Evolutionary conservation across 2,888 invertebrate species (phyloP).

Genomic region (Achlya flavicornis): DNA sequence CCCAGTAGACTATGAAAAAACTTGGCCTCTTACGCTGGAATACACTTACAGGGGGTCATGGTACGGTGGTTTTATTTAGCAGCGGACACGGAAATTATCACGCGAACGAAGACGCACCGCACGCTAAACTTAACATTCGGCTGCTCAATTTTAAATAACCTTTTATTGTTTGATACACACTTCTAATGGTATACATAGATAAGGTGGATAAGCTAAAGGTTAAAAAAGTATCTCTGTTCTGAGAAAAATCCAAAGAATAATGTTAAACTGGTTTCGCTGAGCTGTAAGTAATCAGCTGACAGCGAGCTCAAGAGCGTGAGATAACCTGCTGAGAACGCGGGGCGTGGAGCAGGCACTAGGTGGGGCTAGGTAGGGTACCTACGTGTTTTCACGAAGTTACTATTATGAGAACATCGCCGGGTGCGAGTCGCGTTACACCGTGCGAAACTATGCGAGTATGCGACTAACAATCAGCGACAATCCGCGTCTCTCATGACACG

Average conservation of each 20-base stretch:
- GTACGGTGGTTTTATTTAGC: background rate
- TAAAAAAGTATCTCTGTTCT: background rate
- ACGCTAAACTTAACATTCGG: background rate
- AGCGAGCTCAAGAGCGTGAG: conserved; percentile 57
- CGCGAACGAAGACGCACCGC: background rate
- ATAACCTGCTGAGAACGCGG: conserved; percentile 40
- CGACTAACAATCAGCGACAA: conserved; percentile 39
- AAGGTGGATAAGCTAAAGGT: background rate
- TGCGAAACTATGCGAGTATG: conserved; percentile 74
- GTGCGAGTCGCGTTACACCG: conserved; percentile 64
- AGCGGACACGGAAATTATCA: background rate
- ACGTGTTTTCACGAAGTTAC: conserved; percentile 34
- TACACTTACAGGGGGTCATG: background rate
- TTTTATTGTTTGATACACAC: background rate
- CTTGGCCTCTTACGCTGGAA: background rate
- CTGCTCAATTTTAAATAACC: background rate
- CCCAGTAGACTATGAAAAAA: background rate
- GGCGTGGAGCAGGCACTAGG: conserved; percentile 22
- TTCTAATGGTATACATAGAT: background rate
- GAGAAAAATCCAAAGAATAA: background rate
- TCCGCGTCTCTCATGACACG: conserved; percentile 37
- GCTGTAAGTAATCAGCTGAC: conserved; percentile 47
- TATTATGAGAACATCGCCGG: conserved; percentile 39
- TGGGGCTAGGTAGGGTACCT: conserved; percentile 22
- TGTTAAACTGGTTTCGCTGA: conserved; percentile 3